These are phyloP conservation scores for Connochaetes taurinus DNA, from an alignment of 2,113 vertebrate genomes.

Conservation along the genomic window DNA sequence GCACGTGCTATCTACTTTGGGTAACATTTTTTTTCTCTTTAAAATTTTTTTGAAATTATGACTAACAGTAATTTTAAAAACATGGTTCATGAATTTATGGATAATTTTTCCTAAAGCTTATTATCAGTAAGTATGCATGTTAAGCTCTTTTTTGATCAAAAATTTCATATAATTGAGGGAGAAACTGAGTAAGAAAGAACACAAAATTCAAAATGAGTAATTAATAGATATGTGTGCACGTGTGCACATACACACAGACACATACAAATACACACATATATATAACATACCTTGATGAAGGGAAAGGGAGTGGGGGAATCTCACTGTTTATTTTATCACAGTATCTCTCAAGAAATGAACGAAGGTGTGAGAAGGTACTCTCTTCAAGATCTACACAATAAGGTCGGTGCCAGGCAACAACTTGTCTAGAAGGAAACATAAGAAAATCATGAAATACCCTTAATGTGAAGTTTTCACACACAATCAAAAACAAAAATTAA, in stretches of 20 bases:
- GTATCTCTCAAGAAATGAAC: slow-evolving; percentile 95
- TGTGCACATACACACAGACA: background rate
- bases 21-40: background rate
- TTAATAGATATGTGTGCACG: background rate
- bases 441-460: slow-evolving; percentile 13
- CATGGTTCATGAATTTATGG: background rate
- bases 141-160: slow-evolving; percentile 32
- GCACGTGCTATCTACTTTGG: background rate
- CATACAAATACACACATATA: background rate
- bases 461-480: slow-evolving; percentile 10
- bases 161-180: background rate
- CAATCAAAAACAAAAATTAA: slow-evolving; percentile 12
- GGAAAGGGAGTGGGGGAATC: slow-evolving; percentile 91
- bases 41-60: slow-evolving; percentile 22
- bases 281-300: slow-evolving; percentile 89
- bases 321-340: slow-evolving; percentile 95
- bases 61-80: slow-evolving; percentile 28
- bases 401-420: slow-evolving; percentile 97
- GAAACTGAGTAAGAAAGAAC: background rate
- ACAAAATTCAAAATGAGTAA: slow-evolving; percentile 36
- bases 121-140: background rate
- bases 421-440: slow-evolving; percentile 79
- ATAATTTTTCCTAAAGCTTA: slow-evolving; percentile 23
- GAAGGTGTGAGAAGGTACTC: slow-evolving; percentile 95
- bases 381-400: slow-evolving; percentile 98